Percentiles rank a stretch among this genome's conserved stretches.
Evolutionary conservation across 2,888 invertebrate species (phyloP).

Genomic region (Furcula furcula): DNA sequence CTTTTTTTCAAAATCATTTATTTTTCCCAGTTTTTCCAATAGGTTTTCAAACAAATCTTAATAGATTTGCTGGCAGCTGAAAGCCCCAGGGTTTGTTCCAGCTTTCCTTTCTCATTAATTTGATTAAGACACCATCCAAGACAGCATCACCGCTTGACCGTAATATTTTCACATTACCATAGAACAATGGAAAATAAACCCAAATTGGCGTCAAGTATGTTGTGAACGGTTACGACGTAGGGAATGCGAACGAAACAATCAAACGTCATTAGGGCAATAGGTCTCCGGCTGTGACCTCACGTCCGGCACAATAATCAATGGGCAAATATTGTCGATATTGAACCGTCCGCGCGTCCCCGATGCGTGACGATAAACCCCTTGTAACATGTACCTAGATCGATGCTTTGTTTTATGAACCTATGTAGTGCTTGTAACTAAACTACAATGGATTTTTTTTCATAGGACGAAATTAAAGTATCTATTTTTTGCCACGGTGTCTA

Average conservation of each 20-base stretch:
- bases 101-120: too few species aligned
- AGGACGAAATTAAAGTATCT: too few species aligned
- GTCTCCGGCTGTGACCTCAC: conserved; percentile 36
- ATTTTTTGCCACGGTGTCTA: too few species aligned
- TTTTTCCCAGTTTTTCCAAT: too few species aligned
- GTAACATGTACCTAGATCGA: conserved; percentile 19
- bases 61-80: too few species aligned
- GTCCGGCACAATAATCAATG: conserved; percentile 39
- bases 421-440: not conserved
- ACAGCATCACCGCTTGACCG: too few species aligned
- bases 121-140: too few species aligned
- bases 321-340: conserved; percentile 49
- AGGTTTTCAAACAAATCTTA: too few species aligned
- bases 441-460: too few species aligned
- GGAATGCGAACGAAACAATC: conserved; percentile 35
- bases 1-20: too few species aligned
- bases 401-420: conserved; percentile 8
- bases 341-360: conserved; percentile 29
- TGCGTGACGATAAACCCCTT: conserved; percentile 18
- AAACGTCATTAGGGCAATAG: conserved; percentile 44
- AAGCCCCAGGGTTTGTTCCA: too few species aligned
- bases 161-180: conserved; percentile 11
- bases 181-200: conserved; percentile 20
- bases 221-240: conserved; percentile 25
- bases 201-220: conserved; percentile 22